These are phyloP conservation scores for Neolamprologus hecqui DNA, from an alignment of 2,113 vertebrate species.

Conservation along the genomic window DNA sequence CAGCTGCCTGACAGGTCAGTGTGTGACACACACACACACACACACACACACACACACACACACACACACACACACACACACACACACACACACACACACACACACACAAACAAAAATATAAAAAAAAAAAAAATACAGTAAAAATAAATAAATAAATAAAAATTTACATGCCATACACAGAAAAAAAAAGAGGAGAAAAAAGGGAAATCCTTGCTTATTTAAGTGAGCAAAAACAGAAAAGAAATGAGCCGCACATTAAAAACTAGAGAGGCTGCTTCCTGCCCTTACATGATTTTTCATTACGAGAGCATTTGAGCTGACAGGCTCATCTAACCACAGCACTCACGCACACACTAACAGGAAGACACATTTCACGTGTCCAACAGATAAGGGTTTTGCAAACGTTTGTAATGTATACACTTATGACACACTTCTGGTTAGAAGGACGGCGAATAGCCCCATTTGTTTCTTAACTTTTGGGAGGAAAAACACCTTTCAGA, in stretches of 20 bases:
- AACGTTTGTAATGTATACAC: not conserved
- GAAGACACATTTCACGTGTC: constrained; percentile 13
- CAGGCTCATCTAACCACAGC: not conserved
- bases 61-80: not conserved
- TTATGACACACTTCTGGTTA: constrained; percentile 3
- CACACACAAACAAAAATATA: not conserved
- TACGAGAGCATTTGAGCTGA: not conserved
- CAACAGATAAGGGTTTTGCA: constrained; percentile 23
- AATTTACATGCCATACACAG: not conserved
- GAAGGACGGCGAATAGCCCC: not conserved
- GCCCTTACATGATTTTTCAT: not conserved
- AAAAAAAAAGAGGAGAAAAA: not conserved
- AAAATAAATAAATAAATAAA: not conserved
- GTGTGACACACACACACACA: not conserved
- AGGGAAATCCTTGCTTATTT: not conserved
- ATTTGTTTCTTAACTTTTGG: not conserved
- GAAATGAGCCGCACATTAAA: not conserved
- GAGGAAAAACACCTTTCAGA: not conserved
- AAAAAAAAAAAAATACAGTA: too few species aligned
- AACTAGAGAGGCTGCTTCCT: not conserved
- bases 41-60: not conserved
- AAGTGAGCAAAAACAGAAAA: not conserved
- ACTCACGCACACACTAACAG: not conserved
- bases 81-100: not conserved
- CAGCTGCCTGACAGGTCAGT: too few species aligned